phyloP scores from a whole-genome alignment of 2,888 invertebrate species.

The Quadroppia sp. region DNA sequence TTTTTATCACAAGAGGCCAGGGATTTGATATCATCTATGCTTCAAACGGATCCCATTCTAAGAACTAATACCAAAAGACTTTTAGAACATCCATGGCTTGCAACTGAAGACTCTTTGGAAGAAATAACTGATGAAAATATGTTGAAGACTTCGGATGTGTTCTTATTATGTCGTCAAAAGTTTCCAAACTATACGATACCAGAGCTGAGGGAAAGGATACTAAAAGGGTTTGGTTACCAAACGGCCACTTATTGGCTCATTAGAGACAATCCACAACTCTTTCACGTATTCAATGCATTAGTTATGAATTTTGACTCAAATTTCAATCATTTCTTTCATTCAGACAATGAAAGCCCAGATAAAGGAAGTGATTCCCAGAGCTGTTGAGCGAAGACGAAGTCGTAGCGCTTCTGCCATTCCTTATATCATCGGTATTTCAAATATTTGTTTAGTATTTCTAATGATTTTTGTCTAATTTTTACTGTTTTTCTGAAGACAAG shows the following conservation, averaged over 20 bases:
- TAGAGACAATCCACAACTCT: conserved; percentile 22
- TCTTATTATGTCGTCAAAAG: not conserved
- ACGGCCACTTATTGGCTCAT: conserved; percentile 70
- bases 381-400: too few relatives aligned
- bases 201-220: not conserved
- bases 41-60: conserved; percentile 65
- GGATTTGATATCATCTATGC: conserved; percentile 60
- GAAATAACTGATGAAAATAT: not conserved
- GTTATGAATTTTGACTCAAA: too few relatives aligned
- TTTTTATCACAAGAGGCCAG: conserved; percentile 61
- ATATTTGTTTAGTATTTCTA: too few relatives aligned
- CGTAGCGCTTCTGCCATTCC: too few relatives aligned
- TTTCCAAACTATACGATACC: not conserved
- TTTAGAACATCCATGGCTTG: conserved; percentile 50
- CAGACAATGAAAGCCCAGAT: too few relatives aligned
- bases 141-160: not conserved
- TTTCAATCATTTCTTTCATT: too few relatives aligned
- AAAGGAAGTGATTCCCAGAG: too few relatives aligned
- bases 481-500: too few relatives aligned
- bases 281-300: conserved; percentile 20
- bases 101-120: not conserved
- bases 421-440: too few relatives aligned
- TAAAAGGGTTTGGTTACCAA: conserved; percentile 59
- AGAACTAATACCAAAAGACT: conserved; percentile 65
- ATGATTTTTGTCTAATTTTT: too few relatives aligned